A percentile compares a stretch with the other conserved stretches of the same genome.
Evolutionary conservation across 2,888 invertebrate genomes (phyloP).

Genomic region (Trachelus troglodyta): DNA sequence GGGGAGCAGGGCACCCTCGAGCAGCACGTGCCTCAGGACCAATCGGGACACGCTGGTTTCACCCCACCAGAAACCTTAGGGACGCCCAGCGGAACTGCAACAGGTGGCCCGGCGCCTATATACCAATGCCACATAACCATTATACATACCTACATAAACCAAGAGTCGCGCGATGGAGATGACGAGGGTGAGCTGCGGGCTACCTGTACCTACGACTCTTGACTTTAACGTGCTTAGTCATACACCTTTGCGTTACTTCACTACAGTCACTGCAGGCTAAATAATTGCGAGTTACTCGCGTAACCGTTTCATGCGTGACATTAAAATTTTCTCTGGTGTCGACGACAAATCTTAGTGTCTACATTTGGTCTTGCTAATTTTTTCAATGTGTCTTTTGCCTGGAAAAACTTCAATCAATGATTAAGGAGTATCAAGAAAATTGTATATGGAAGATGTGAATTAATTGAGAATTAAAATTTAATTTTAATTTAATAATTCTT

Average conservation of each 20-base stretch:
- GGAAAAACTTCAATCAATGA: background rate
- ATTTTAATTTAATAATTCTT: background rate
- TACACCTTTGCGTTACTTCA: conserved; percentile 11
- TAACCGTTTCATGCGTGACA: background rate
- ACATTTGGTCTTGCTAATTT: background rate
- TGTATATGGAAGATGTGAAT: background rate
- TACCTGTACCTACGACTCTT: conserved; percentile 17
- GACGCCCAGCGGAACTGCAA: conserved; percentile 40
- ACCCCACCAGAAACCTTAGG: conserved; percentile 42
- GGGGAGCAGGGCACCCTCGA: conserved; percentile 58
- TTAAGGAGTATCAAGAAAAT: background rate
- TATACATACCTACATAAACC: conserved; percentile 11
- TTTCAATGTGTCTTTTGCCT: background rate
- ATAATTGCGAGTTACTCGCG: background rate
- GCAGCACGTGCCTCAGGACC: conserved; percentile 63
- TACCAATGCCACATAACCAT: conserved; percentile 6
- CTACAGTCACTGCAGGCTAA: background rate
- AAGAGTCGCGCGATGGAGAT: conserved; percentile 11
- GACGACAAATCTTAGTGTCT: background rate
- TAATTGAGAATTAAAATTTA: background rate
- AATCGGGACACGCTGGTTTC: conserved; percentile 38
- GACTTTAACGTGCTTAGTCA: conserved; percentile 23
- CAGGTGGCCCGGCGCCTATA: conserved; percentile 52
- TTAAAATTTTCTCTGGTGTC: background rate
- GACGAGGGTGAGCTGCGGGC: conserved; percentile 15